Evolutionary conservation across 1,140 invertebrate species (phyloP).

Genomic region (Cheumatopsyche charites): DNA sequence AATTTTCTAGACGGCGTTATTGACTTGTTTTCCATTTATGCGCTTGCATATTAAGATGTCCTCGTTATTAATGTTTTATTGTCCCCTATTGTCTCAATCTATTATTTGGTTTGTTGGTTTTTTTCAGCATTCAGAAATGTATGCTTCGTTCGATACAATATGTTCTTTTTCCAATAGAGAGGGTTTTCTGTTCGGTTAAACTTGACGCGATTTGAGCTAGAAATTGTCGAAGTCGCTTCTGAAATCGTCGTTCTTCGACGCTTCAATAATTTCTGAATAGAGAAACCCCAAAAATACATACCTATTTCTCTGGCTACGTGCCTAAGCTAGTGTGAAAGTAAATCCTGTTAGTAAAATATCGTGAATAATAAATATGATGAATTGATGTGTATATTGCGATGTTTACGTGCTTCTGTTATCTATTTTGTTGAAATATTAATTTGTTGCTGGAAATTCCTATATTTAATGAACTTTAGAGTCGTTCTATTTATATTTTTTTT

Average conservation of each 20-base stretch:
- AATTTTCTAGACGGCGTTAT: too few species aligned
- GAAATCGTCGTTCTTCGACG: background rate
- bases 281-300: slow-evolving; percentile 22
- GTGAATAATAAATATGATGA: background rate
- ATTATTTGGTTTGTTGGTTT: too few species aligned
- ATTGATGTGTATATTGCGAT: background rate
- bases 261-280: too few species aligned
- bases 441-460: too few species aligned
- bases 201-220: background rate
- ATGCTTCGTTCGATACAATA: background rate
- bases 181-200: background rate
- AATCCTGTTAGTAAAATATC: slow-evolving; percentile 29
- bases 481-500: too few species aligned
- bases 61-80: too few species aligned
- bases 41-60: too few species aligned
- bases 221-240: background rate
- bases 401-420: background rate
- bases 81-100: too few species aligned
- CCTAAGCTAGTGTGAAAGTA: slow-evolving; percentile 27
- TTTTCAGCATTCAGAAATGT: too few species aligned
- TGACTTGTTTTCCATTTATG: too few species aligned
- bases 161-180: background rate
- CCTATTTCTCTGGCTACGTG: slow-evolving; percentile 12
- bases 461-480: too few species aligned
- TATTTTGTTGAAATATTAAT: background rate